Evolutionary conservation across 2,113 vertebrate genomes (phyloP), one percentile per base, ranked within the genome.

Genomic region (Macrotis lagotis): DNA sequence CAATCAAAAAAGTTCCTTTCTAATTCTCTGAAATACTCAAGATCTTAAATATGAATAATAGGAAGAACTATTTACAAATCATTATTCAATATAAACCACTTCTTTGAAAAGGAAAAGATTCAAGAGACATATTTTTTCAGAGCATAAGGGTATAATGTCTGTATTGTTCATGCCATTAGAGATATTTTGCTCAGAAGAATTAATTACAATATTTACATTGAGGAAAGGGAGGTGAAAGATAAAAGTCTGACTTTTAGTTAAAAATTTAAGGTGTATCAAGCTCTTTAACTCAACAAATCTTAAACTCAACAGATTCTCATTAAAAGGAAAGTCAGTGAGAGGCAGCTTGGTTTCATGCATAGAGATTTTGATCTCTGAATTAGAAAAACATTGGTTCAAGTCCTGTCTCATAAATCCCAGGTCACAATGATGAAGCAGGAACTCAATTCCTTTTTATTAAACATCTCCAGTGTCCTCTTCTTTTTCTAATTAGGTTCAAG

Each of bases 401-500:
- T 83, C n/a, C 44, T 83, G n/a, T n/a, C 97, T 98, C 98, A 98
- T 98, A 98, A 99, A 98, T 98, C 97, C 92, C 96, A 98, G 98
- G 98, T 98, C 98, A 96, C 95, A 97, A 98, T 98, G 98, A 98
- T 88, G 96, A 98, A 98, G 98, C 96, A 98, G 98, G 95, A 98
- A 98, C 97, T 96, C 0, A 50, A 97, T 98, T 98, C 95, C 95
- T 98, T 97, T 90, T 98, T 97, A 98, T 98, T 97, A 98, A 98
- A 98, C 96, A 93, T 97, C 98, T 98, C 97, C 95, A 97, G 95
- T 98, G 97, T 98, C 98, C 96, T 98, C 97, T 97, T 97, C 96
- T 97, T 98, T 97, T 98, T 98, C 96, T 98, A 98, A 98, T 98
- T 98, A 98, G 97, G 96, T 98, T 98, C 50, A 93, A 96, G 97